phyloP scores from a whole-genome alignment of 2,797 vertebrate species.

The Rhinophrynus dorsalis region DNA sequence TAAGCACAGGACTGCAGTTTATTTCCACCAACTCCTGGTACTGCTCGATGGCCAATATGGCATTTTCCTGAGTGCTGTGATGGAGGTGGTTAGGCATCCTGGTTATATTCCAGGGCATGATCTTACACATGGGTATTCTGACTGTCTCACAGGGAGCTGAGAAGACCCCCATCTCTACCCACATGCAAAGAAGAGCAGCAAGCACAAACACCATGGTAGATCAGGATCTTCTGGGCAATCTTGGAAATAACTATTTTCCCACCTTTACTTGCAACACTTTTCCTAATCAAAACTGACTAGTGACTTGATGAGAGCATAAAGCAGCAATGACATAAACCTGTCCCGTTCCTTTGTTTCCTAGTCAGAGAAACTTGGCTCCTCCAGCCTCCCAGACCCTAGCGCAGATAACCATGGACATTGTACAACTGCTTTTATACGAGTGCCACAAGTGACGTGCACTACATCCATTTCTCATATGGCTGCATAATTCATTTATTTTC shows the following conservation, averaged over 20 bases:
- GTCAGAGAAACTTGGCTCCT: too few relatives aligned
- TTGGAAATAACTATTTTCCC: neutral
- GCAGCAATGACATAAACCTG: neutral
- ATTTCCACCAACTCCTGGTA: constrained; percentile 75
- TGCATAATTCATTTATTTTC: constrained; percentile 51
- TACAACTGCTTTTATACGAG: constrained; percentile 65
- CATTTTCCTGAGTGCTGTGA: constrained; percentile 82
- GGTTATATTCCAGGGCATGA: constrained; percentile 82
- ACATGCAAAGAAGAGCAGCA: constrained; percentile 59
- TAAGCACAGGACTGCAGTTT: constrained; percentile 72
- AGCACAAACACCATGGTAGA: constrained; percentile 52
- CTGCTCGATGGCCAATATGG: constrained; percentile 77
- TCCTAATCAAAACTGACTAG: neutral
- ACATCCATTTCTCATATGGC: constrained; percentile 39
- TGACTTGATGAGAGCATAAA: neutral
- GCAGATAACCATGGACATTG: constrained; percentile 58
- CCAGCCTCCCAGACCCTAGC: constrained; percentile 1
- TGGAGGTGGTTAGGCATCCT: constrained; percentile 81
- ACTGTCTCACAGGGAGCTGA: constrained; percentile 75
- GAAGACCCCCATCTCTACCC: constrained; percentile 64
- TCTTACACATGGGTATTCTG: constrained; percentile 75
- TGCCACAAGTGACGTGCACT: constrained; percentile 61
- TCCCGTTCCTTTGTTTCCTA: too few relatives aligned
- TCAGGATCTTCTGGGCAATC: neutral
- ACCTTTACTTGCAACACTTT: neutral